Percentiles rank a stretch among this genome's conserved stretches.
Evolutionary conservation across 2,113 vertebrate species (phyloP).

Genomic region (Megaceryle maxima): DNA sequence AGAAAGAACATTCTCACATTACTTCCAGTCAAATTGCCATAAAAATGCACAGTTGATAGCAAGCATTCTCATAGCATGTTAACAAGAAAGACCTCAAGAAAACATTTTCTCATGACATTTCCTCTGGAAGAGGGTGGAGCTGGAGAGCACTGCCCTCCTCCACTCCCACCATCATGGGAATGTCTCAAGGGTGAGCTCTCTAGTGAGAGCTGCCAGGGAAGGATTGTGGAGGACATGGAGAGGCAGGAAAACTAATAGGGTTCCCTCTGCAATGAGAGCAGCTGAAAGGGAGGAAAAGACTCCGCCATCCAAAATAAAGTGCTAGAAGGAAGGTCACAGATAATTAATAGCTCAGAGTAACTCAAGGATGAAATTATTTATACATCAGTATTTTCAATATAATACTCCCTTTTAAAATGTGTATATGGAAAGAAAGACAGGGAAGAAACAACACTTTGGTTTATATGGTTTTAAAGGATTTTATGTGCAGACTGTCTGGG

Average conservation of each 20-base stretch:
- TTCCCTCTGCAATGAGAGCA: not conserved
- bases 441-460: not conserved
- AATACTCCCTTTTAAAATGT: not conserved
- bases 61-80: slow-evolving; percentile 64
- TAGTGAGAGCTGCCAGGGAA: slow-evolving; percentile 5
- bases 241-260: not conserved
- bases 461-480: not conserved
- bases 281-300: not conserved
- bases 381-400: not conserved
- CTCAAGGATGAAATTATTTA: not conserved
- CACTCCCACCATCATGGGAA: slow-evolving; percentile 53
- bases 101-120: slow-evolving; percentile 76
- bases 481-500: not conserved
- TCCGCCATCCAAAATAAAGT: not conserved
- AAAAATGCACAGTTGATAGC: slow-evolving; percentile 61
- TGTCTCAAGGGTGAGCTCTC: slow-evolving; percentile 56
- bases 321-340: not conserved
- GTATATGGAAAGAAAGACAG: not conserved
- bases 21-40: slow-evolving; percentile 67
- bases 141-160: slow-evolving; percentile 6
- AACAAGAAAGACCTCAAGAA: slow-evolving; percentile 60
- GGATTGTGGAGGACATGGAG: not conserved
- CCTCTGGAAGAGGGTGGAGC: slow-evolving; percentile 65
- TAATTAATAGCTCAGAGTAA: not conserved
- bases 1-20: slow-evolving; percentile 70